A percentile compares a stretch with the other conserved stretches of the same genome.
Evolutionary conservation across 2,797 vertebrate species (phyloP).

Genomic region (Mus spretus): DNA sequence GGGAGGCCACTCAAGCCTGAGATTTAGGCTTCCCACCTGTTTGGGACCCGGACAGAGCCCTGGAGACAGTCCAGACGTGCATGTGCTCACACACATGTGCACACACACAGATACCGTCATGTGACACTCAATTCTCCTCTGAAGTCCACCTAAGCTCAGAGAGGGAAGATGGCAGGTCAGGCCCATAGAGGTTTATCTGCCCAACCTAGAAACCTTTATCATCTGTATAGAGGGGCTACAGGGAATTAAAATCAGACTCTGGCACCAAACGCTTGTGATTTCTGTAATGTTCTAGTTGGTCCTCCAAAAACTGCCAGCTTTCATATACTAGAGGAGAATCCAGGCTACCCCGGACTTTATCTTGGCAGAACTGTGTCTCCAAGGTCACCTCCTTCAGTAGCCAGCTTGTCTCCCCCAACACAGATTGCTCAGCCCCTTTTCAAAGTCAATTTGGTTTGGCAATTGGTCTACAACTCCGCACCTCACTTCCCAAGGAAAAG

Average conservation of each 20-base stretch:
- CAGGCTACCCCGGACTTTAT: neutral
- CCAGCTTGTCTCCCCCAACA: neutral
- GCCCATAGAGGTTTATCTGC: neutral
- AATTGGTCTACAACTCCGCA: neutral
- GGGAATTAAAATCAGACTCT: neutral
- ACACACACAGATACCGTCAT: neutral
- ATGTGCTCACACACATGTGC: neutral
- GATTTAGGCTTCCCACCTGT: neutral
- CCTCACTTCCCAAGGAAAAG: neutral
- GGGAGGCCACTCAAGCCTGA: neutral
- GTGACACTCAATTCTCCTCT: neutral
- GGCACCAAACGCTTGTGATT: neutral
- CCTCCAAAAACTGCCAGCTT: conserved; percentile 47
- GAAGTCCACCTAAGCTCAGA: neutral
- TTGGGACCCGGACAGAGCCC: neutral
- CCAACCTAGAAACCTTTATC: neutral
- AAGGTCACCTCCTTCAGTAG: conserved; percentile 40
- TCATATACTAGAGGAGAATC: neutral
- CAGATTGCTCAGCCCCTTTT: neutral
- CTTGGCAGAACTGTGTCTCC: conserved; percentile 61
- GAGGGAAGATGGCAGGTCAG: neutral
- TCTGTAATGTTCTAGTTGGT: conserved; percentile 25
- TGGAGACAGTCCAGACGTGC: rapidly evolving
- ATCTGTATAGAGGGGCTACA: neutral
- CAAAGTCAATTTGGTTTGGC: conserved; percentile 45